These are phyloP conservation scores for Delphinapterus leucas DNA, from an alignment of 2,113 vertebrate genomes.

Conservation along the genomic window DNA sequence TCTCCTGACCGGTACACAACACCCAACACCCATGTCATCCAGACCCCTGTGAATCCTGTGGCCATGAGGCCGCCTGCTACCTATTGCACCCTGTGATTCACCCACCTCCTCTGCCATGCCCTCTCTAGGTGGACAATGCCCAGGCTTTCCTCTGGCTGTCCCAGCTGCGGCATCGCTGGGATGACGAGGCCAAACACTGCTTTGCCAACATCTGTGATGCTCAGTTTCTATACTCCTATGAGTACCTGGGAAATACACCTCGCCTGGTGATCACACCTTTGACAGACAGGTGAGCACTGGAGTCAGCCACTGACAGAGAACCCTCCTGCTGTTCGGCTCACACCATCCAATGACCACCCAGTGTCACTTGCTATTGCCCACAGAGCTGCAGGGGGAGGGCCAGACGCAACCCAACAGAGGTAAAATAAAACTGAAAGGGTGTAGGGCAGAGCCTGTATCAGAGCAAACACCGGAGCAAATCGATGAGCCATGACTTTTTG, in stretches of 20 bases:
- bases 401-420: neutral
- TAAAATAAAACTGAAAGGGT: neutral
- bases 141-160: conserved; percentile 96
- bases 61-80: neutral
- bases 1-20: neutral
- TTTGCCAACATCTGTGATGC: conserved; percentile 96
- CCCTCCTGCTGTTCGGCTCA: neutral
- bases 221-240: conserved; percentile 94
- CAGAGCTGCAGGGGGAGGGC: too few relatives aligned
- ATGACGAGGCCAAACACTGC: conserved; percentile 91
- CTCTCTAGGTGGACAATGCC: conserved; percentile 89
- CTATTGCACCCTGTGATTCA: neutral
- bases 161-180: conserved; percentile 94
- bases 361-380: neutral
- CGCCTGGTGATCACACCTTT: conserved; percentile 96
- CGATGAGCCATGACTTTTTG: neutral
- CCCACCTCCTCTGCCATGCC: neutral
- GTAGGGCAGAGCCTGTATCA: neutral
- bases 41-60: neutral
- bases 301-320: neutral
- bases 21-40: neutral
- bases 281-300: conserved; percentile 90
- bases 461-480: neutral
- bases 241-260: conserved; percentile 96
- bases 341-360: neutral